Evolutionary conservation across 1,140 invertebrate genomes (phyloP), one percentile per base, ranked within the genome.

Genomic region (Eriosoma lanigerum): DNA sequence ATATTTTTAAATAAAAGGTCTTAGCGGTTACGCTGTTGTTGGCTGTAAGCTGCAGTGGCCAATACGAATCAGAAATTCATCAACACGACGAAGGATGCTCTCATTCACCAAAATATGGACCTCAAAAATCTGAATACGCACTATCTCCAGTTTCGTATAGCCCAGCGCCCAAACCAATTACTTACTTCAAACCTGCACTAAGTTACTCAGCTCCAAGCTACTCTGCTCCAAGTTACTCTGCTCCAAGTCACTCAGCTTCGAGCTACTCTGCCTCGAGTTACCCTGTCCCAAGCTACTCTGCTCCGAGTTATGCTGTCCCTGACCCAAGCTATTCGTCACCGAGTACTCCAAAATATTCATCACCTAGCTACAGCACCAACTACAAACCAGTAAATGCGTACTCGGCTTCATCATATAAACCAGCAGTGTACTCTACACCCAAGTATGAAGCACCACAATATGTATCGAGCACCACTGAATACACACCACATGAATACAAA

Each of bases 11-110:
- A 17, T 17, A 24, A 38, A 38, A 78, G 75, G 75, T 78, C 12
- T 60, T 78, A 78, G 75, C 56, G 56, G 38, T 78, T n/a, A 62
- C 75, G 38, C 26, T 78, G 38, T 60, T 78, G 44, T 60, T 78
- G 38, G 75, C 75, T 9, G n/a, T 60, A 0, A 62, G 75, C 56
- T 78, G 75, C 21, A 62, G 38, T 32, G 58, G 29, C 15, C 75
- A 78, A 78, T 78, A 78, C 15, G 68, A 72, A 4, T 46, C 68
- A 17, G 56, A 60, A 46, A 62, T 38, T 21, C 75, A 78, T 62
- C 56, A 78, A 78, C 75, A 78, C 38, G 54, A 58, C 13, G 75
- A 78, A 12, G 75, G 38, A 1, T 78, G 75, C 56, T 62, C 56
- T 58, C 75, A 78, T 60, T 38, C 75, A n/a, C 56, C 75, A 29